These are phyloP conservation scores for Penaeus chinensis DNA, from an alignment of 1,140 invertebrate species.

Conservation along the genomic window DNA sequence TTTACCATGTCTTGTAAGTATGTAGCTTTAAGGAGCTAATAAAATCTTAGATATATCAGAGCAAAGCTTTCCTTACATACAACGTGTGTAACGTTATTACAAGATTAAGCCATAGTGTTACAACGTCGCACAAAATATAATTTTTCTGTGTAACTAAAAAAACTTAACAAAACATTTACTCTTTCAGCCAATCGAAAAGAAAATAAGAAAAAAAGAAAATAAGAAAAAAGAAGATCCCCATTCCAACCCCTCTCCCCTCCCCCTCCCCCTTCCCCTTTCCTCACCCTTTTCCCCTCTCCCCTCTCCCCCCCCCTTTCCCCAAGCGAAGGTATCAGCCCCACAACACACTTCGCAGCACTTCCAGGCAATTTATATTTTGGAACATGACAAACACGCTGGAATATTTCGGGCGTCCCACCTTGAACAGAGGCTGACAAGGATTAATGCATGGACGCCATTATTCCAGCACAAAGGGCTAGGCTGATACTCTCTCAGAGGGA, in stretches of 20 bases:
- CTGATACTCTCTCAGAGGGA: constrained; percentile 47
- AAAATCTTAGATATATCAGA: too few species aligned
- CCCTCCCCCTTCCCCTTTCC: background rate
- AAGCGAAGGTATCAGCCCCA: background rate
- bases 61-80: too few species aligned
- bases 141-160: too few species aligned
- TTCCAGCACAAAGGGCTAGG: constrained; percentile 25
- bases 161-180: too few species aligned
- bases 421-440: constrained; percentile 43
- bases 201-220: too few species aligned
- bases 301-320: background rate
- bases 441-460: constrained; percentile 46
- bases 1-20: too few species aligned
- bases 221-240: background rate
- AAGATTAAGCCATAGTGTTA: too few species aligned
- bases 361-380: constrained; percentile 25
- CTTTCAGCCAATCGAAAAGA: too few species aligned
- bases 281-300: background rate
- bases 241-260: background rate
- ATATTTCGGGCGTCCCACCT: constrained; percentile 36
- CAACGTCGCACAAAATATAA: too few species aligned
- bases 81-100: too few species aligned
- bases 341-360: background rate
- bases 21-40: too few species aligned
- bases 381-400: constrained; percentile 20